phyloP scores from a whole-genome alignment of 2,797 vertebrate genomes.

The Manis pentadactyla region DNA sequence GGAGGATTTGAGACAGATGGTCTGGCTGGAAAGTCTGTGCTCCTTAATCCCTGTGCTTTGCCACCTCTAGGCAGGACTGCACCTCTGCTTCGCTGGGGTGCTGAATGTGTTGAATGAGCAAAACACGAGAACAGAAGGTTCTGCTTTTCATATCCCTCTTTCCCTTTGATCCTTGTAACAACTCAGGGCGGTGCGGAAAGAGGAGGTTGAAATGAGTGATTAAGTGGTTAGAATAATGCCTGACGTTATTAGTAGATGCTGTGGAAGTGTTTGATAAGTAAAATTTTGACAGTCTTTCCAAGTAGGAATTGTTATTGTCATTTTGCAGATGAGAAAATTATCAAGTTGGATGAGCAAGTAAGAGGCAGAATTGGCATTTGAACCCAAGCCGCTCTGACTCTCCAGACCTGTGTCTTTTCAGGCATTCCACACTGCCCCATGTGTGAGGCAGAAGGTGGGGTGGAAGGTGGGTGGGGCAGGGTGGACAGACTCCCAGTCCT shows the following conservation, averaged over 20 bases:
- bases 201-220: neutral
- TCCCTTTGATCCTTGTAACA: neutral
- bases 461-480: neutral
- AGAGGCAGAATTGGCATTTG: slow-evolving; percentile 8
- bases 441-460: neutral
- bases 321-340: neutral
- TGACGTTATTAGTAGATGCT: neutral
- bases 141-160: neutral
- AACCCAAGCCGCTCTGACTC: neutral
- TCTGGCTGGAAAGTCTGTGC: neutral
- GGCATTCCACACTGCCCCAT: neutral
- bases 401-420: neutral
- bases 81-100: neutral
- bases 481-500: neutral
- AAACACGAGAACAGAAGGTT: neutral
- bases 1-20: neutral
- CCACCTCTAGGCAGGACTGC: neutral
- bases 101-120: neutral
- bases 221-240: neutral
- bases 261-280: neutral
- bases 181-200: no score
- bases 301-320: neutral
- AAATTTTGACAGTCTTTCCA: neutral
- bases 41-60: neutral
- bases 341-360: neutral